Evolutionary conservation across 2,797 vertebrate genomes (phyloP), one percentile per base, ranked within the genome.

Genomic region (Gymnopithys bicolor): DNA sequence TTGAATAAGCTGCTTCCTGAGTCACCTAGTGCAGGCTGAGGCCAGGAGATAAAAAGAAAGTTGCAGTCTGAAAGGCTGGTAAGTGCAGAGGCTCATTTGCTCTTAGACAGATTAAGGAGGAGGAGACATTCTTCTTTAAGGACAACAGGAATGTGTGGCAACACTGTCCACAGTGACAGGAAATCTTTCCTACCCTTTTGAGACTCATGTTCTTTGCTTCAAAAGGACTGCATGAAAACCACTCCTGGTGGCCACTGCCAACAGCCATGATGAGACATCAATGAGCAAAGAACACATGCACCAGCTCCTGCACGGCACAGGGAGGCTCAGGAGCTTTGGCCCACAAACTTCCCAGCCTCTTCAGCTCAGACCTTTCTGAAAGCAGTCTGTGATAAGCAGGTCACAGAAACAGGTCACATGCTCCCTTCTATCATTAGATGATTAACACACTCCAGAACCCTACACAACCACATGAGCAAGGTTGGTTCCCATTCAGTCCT

Each of bases 221-320:
- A 32, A 21, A 69, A 60, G 13, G 39, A 23, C 33, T 58, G n/a
- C 49, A 76, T 41, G 39, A 76, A 85, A 80, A 53, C 6, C 43
- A 55, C 25, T 68, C 33, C 45, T 21, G 33, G 25, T 25, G 77
- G 12, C 28, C 39, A 30, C 23, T 39, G 60, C 11, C 19, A 67
- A 67, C 9, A 81, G 41, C 11, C 28, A 12, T 1, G 1, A 24
- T 0, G 24, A 51, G 23, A 32, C 33, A 63, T 24, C 53, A 51
- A 60, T 11, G 3, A 0, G 2, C 10, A 35, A 19, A 45, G 33
- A n/a, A 18, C 48, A 35, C 32, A 60, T 0, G 10, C 33, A 87
- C 25, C 27, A 73, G 21, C 11, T 93, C 37, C 67, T 49, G 48
- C 25, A 35, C 16, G 49, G 35, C 25, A 62, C 35, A 17, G 4